Conservation (phyloP, 2,797 vertebrate species). For the Tachyglossus aculeatus region DNA sequence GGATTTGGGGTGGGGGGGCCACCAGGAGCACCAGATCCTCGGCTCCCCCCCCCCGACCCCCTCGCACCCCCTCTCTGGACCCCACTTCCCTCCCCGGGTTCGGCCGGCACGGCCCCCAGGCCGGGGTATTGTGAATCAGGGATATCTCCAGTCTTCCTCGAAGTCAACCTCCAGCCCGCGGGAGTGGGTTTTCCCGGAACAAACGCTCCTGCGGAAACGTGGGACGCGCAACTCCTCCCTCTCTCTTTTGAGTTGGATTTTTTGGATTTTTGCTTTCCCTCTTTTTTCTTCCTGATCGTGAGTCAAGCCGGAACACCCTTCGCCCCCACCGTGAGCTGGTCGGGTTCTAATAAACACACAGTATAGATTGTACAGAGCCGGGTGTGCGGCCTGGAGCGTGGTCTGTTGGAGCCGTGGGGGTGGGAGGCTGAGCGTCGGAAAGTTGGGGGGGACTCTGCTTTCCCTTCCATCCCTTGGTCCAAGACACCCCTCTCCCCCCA, state of each 20-base stretch:
- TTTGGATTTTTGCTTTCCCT: neutral
- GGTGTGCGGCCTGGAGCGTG: neutral
- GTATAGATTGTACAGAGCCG: conserved; percentile 61
- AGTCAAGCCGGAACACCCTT: neutral
- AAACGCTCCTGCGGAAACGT: too few relatives aligned
- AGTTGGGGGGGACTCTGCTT: neutral
- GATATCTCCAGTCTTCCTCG: conserved; percentile 65
- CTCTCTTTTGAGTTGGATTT: too few relatives aligned
- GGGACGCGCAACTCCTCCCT: too few relatives aligned
- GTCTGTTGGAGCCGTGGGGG: neutral
- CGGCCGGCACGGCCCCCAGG: too few relatives aligned
- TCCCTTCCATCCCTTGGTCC: neutral
- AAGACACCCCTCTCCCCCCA: neutral
- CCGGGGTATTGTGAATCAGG: conserved; percentile 52
- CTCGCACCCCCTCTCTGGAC: neutral
- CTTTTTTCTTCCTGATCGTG: neutral
- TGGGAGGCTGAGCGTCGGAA: neutral
- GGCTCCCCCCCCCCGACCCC: neutral
- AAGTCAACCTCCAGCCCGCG: conserved; percentile 31
- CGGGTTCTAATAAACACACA: conserved; percentile 66
- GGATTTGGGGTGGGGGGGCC: neutral
- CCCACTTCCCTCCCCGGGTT: neutral
- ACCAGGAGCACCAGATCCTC: neutral
- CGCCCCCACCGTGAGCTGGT: conserved; percentile 68
- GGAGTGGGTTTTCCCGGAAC: conserved; percentile 39